Evolutionary conservation across 2,797 vertebrate species (phyloP), one percentile per base, ranked within the genome.

Genomic region (Oreochromis mossambicus): DNA sequence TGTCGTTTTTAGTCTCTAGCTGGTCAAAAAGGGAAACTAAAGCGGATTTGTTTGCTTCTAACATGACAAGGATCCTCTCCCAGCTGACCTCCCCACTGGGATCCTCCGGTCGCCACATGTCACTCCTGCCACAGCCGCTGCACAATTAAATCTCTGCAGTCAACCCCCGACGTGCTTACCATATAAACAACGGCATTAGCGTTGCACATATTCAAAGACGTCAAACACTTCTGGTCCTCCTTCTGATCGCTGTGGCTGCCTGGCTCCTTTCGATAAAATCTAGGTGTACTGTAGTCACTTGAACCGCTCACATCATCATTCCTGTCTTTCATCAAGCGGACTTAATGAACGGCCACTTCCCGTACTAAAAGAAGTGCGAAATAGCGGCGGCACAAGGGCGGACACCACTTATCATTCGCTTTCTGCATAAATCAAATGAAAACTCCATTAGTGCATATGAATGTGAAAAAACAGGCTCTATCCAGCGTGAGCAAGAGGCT

Each of bases 291-390:
- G 34, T 9, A 46, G 48, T 73, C 70, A 75, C 19, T 21, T 2
- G 14, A 78, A 51, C 48, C 2, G 34, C 70, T 83, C 79, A 58
- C 81, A 83, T 87, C 66, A 83, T 70, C 79, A 81, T 84, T 89
- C 80, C 61, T 68, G 75, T 70, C 82, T 78, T 66, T 90, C 82
- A 83, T 21, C 81, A 32, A 10, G 73, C 7, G 0, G 17, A 68
- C 3, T 8, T 88, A 86, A 90, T 81, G 43, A 90, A 78, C 6
- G 5, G 26, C 41, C 21, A 4, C 79, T 84, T 87, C 75, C 68
- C 24, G 68, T 55, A 79, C 52, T 61, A 81, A 51, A 36, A 21
- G 8, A 79, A 85, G 78, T 81, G 82, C 88, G 81, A 92, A 92
- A 87, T 78, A 12, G 81, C 51, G 1, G 41, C 24, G 34, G 38